Percentiles rank a stretch among this genome's conserved stretches.
Conservation (phyloP, 2,888 invertebrate genomes). For the Chrysolina haemoptera region DNA sequence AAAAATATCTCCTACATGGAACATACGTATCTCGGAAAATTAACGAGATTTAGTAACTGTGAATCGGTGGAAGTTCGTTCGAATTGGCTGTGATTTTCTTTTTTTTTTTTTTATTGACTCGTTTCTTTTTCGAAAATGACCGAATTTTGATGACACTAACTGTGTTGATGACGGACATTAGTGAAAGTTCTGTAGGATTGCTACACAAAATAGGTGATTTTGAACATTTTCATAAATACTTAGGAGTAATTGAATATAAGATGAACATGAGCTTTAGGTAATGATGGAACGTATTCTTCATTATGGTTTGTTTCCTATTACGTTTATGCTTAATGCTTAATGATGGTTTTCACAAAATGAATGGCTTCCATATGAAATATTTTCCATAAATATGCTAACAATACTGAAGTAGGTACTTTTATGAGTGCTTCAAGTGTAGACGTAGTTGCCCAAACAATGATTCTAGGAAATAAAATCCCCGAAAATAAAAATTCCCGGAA, state of each 20-base stretch:
- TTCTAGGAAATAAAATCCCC: no score
- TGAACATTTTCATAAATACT: slow-evolving; percentile 8
- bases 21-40: slow-evolving; percentile 58
- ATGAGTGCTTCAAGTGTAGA: no score
- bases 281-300: no score
- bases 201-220: slow-evolving; percentile 36
- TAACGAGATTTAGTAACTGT: slow-evolving; percentile 51
- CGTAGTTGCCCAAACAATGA: no score
- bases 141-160: slow-evolving; percentile 22
- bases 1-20: slow-evolving; percentile 65
- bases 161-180: slow-evolving; percentile 28
- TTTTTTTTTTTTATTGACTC: slow-evolving; percentile 36
- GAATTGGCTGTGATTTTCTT: slow-evolving; percentile 48
- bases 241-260: no score
- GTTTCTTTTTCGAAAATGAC: slow-evolving; percentile 19
- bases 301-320: no score
- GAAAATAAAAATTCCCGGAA: no score
- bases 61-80: slow-evolving; percentile 42
- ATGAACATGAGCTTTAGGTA: not conserved
- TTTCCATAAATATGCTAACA: no score
- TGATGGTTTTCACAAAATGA: no score
- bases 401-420: no score
- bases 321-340: no score
- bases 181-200: slow-evolving; percentile 2
- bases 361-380: no score